Percentiles rank a stretch among this genome's conserved stretches.
These are phyloP conservation scores for Chlamydotis undulata DNA, from an alignment of 2,113 vertebrate species.

Conservation along the genomic window DNA sequence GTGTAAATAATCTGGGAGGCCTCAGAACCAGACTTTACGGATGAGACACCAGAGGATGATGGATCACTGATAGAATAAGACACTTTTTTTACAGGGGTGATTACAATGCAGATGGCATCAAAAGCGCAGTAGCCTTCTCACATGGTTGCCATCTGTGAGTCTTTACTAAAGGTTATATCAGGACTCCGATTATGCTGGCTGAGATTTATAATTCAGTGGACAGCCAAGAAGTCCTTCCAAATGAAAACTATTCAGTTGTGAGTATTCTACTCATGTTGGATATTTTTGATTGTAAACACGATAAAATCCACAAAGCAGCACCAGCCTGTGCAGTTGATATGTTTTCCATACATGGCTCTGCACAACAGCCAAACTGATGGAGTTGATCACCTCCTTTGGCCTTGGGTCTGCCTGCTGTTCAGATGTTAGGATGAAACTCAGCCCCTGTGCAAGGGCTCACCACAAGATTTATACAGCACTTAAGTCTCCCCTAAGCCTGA, in stretches of 20 bases:
- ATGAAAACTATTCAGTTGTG: neutral
- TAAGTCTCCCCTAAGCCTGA: neutral
- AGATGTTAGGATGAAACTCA: neutral
- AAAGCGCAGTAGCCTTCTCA: constrained; percentile 25
- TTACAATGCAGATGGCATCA: neutral
- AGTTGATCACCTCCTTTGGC: neutral
- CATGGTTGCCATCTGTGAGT: neutral
- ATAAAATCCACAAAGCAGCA: neutral
- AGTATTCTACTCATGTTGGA: neutral
- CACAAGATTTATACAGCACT: neutral
- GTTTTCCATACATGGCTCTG: neutral
- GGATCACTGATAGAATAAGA: neutral
- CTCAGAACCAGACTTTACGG: neutral
- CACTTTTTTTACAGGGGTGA: neutral
- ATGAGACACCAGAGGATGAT: neutral
- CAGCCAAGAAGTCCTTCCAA: neutral
- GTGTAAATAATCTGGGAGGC: neutral
- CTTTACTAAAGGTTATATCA: neutral
- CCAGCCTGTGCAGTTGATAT: neutral
- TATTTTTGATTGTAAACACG: neutral
- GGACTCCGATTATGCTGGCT: neutral
- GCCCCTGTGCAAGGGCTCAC: neutral
- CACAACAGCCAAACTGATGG: neutral
- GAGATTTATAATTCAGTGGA: neutral
- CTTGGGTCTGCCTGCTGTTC: neutral